Evolutionary conservation across 2,113 vertebrate genomes (phyloP), one percentile per base, ranked within the genome.

Genomic region (Hydrolagus affinis): DNA sequence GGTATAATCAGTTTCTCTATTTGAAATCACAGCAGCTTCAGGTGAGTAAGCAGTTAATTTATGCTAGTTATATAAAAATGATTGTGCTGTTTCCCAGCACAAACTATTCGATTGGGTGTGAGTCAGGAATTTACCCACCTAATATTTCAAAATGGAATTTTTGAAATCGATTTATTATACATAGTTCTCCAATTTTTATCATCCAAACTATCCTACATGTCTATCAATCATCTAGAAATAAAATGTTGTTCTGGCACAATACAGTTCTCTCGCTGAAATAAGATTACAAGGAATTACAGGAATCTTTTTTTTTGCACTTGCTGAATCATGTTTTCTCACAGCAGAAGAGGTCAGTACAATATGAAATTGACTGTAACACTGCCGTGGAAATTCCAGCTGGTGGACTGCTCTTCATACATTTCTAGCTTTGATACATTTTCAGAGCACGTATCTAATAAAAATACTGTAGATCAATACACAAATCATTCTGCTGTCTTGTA

Each of bases 271-370:
- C 25, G 59, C 25, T 66, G 60, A 83, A 66, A 64, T 80, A 30
- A 62, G 60, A 83, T 83, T 83, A 32, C 77, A 62, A 66, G 77
- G 25, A 83, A 83, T 83, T 83, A 66, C 30, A 80, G 56, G n/a
- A 8, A 78, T 78, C 0, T 72, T 83, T 44, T 9, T 44, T 74
- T 74, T 19, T 44, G 30, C 12, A 19, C 12, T 74, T 32, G 60
- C 30, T 83, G 25, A 12, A 66, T 66, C 66, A 62, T 21, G 17
- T 56, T 62, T 83, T 62, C 60, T 83, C 8, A 9, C 9, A 11
- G 2, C 32, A 19, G 62, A 25, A n/a, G 12, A 64, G 6, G 44
- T 44, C 44, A 44, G 44, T 44, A 6, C 44, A 44, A 44, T 44
- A 44, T 66, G 60, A 66, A 30, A 44, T 44, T 64, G 77, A 8